Evolutionary conservation across 1,140 invertebrate species (phyloP).

Genomic region (Pachypeltis micranthus): DNA sequence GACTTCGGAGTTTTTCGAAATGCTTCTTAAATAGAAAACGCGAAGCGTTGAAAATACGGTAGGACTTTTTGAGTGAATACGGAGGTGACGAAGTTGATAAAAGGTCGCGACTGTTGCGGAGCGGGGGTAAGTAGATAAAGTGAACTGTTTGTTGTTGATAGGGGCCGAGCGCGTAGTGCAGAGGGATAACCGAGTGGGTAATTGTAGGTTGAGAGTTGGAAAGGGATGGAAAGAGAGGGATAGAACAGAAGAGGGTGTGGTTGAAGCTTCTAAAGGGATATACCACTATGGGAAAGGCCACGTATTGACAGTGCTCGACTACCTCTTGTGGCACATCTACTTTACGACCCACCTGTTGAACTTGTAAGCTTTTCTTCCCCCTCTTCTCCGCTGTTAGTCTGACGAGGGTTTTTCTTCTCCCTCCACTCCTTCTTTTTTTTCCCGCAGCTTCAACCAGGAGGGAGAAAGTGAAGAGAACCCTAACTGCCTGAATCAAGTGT

Average conservation of each 20-base stretch:
- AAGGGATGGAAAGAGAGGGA: background rate
- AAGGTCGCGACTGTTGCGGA: too few species aligned
- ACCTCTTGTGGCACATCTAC: conserved; percentile 15
- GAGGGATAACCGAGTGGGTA: conserved; percentile 16
- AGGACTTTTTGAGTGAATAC: too few species aligned
- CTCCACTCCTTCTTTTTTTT: background rate
- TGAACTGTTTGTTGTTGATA: conserved; percentile 14
- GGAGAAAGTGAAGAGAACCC: background rate
- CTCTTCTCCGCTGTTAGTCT: too few species aligned
- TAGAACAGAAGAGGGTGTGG: background rate
- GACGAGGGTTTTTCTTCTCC: background rate
- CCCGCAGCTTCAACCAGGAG: background rate
- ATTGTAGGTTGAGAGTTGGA: conserved; percentile 13
- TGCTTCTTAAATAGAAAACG: too few species aligned
- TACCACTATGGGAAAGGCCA: conserved; percentile 6
- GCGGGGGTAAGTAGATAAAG: background rate
- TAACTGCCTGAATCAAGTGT: conserved; percentile 16
- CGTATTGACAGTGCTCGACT: conserved; percentile 8
- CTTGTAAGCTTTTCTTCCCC: background rate
- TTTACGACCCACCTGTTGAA: conserved; percentile 19
- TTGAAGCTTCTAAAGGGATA: conserved; percentile 5
- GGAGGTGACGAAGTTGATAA: too few species aligned
- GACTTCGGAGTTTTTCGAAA: too few species aligned
- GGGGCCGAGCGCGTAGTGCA: conserved; percentile 5
- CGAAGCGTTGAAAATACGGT: too few species aligned